These are phyloP conservation scores for Ornithorhynchus anatinus DNA, from an alignment of 2,113 vertebrate genomes.

Conservation along the genomic window DNA sequence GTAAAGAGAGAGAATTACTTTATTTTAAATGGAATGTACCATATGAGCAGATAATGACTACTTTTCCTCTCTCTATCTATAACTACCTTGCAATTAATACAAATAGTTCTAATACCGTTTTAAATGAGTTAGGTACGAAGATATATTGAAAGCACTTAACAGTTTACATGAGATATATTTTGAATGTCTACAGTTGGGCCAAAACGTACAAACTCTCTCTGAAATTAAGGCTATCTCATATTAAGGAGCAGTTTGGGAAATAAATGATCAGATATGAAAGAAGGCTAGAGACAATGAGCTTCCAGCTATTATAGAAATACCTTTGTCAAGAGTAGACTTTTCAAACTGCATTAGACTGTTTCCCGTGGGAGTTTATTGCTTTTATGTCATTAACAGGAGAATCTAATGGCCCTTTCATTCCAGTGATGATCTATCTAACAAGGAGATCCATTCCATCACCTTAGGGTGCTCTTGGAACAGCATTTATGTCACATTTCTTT, in stretches of 20 bases:
- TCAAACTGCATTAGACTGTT: background rate
- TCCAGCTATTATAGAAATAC: background rate
- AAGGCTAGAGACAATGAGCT: background rate
- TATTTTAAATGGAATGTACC: background rate
- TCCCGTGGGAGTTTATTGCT: background rate
- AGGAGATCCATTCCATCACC: background rate
- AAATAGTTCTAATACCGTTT: background rate
- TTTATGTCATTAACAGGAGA: background rate
- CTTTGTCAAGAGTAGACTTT: background rate
- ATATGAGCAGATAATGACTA: background rate
- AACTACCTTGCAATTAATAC: background rate
- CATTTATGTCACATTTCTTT: background rate
- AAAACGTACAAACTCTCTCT: background rate
- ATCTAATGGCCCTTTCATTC: background rate
- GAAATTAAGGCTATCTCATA: background rate
- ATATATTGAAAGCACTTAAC: background rate
- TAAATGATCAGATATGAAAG: background rate
- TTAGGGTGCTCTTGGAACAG: background rate
- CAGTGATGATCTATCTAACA: background rate
- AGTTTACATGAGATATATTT: background rate
- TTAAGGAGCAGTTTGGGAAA: background rate
- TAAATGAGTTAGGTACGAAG: background rate
- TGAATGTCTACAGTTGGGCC: too few species aligned
- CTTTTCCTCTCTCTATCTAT: background rate
- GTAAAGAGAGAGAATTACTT: background rate